Conservation (phyloP, 23 tunicate genomes). For the Styela clava region DNA sequence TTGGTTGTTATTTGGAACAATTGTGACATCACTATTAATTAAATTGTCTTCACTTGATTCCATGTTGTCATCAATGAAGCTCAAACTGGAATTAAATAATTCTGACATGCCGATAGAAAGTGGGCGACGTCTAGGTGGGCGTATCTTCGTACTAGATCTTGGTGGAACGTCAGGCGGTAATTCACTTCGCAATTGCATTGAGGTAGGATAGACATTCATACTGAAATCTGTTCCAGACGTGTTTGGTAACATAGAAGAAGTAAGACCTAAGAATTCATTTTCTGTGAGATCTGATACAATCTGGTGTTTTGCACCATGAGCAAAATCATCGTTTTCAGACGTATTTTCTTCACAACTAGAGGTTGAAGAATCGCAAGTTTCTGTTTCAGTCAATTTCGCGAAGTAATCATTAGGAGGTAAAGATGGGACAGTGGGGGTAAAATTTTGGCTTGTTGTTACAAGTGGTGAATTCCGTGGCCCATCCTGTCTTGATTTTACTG, state of each 20-base stretch:
- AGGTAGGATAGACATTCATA: not conserved
- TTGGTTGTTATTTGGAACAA: not conserved
- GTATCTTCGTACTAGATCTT: not conserved
- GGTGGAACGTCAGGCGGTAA: not conserved
- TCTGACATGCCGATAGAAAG: not conserved
- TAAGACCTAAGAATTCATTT: not conserved
- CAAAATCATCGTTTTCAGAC: not conserved
- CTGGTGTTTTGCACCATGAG: not conserved
- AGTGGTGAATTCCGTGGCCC: not conserved
- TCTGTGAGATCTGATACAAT: not conserved
- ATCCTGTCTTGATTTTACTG: not conserved
- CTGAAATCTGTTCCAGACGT: not conserved
- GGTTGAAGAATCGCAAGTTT: not conserved
- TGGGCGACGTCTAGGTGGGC: not conserved
- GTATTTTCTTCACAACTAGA: slow-evolving; percentile 27
- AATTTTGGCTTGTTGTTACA: not conserved
- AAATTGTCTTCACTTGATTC: not conserved
- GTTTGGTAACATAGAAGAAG: not conserved
- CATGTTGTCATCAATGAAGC: slow-evolving; percentile 7
- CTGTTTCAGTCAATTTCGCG: not conserved
- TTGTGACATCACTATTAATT: not conserved
- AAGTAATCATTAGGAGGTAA: not conserved
- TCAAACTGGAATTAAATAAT: not conserved
- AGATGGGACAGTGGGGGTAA: not conserved
- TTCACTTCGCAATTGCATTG: not conserved